Evolutionary conservation across 2,113 vertebrate species (phyloP).

Genomic region (Columba livia): DNA sequence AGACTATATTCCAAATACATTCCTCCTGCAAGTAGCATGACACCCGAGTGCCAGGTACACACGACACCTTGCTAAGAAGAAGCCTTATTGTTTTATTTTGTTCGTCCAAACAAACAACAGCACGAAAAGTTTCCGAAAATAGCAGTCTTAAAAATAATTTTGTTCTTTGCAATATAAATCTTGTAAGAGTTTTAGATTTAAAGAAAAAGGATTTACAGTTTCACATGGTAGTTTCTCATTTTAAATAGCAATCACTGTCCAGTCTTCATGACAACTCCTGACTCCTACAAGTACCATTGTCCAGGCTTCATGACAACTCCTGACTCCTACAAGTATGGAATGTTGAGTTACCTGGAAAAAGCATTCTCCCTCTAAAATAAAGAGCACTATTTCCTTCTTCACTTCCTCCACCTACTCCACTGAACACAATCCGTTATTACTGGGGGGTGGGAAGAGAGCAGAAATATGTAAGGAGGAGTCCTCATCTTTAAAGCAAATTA

Average conservation of each 20-base stretch:
- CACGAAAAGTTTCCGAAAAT: not conserved
- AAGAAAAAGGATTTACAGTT: not conserved
- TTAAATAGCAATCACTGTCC: not conserved
- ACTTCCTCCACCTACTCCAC: not conserved
- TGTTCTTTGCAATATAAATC: not conserved
- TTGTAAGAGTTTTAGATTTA: not conserved
- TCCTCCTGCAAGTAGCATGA: not conserved
- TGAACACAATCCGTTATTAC: not conserved
- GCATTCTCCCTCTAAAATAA: not conserved
- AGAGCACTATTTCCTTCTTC: not conserved
- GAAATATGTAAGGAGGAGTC: not conserved
- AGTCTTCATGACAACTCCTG: not conserved
- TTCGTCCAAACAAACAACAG: not conserved
- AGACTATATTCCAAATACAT: not conserved
- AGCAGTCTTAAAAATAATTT: not conserved
- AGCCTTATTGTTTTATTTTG: not conserved
- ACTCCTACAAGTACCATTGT: not conserved
- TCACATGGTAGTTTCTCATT: not conserved
- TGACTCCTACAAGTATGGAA: not conserved
- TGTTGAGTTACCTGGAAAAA: not conserved
- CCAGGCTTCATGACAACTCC: not conserved
- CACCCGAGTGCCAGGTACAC: rapidly evolving
- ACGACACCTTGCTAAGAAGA: not conserved
- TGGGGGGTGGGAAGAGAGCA: rapidly evolving
- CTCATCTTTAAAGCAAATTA: not conserved